Percentiles rank a stretch among this genome's conserved stretches.
phyloP scores from a whole-genome alignment of 2,113 vertebrate genomes.

The Heterotis niloticus region DNA sequence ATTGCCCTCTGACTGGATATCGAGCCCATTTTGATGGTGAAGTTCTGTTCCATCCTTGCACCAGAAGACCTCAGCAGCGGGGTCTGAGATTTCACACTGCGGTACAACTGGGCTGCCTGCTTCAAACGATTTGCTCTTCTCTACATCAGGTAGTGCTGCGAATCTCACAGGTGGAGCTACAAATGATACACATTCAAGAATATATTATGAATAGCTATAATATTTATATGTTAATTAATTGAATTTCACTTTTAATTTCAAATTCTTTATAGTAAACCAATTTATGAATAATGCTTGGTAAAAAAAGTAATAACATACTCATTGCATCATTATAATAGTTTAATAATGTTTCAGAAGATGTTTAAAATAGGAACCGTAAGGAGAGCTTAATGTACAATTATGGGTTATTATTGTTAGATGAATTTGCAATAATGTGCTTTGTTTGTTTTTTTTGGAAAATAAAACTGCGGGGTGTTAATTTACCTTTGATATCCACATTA shows the following conservation, averaged over 20 bases:
- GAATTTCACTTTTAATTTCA: no score
- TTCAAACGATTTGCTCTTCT: constrained; percentile 50
- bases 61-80: constrained; percentile 61
- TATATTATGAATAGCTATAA: constrained; percentile 18
- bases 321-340: no score
- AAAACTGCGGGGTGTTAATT: constrained; percentile 52
- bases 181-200: constrained; percentile 43
- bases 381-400: constrained; percentile 28
- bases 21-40: constrained; percentile 45
- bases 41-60: constrained; percentile 62
- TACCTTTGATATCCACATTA: constrained; percentile 72
- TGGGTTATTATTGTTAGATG: constrained; percentile 57
- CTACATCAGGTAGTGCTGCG: constrained; percentile 47
- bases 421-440: constrained; percentile 41
- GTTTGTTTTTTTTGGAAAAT: constrained; percentile 51
- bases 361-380: constrained; percentile 9
- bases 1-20: constrained; percentile 44
- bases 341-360: no score
- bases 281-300: neutral
- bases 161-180: constrained; percentile 55
- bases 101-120: constrained; percentile 51
- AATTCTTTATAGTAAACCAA: neutral
- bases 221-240: constrained; percentile 59
- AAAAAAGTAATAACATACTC: no score
- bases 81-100: constrained; percentile 65